Evolutionary conservation across 2,113 vertebrate species (phyloP).

Genomic region (Catagonus wagneri): DNA sequence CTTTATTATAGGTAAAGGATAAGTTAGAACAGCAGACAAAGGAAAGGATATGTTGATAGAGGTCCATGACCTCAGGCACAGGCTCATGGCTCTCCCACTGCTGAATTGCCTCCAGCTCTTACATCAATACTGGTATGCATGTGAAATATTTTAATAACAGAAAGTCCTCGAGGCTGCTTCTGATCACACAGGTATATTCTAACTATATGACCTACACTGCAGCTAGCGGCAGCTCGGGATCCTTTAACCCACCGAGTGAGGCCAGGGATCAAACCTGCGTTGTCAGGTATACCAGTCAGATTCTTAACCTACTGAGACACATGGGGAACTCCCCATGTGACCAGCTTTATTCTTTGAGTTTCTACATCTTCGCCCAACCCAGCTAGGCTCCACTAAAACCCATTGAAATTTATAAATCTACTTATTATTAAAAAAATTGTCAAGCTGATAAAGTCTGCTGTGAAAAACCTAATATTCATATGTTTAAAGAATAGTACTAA

Average conservation of each 20-base stretch:
- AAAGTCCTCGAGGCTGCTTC: background rate
- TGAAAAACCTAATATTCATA: background rate
- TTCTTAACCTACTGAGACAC: background rate
- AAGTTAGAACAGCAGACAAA: background rate
- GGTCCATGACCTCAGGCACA: no score
- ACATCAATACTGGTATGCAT: background rate
- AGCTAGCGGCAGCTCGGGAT: no score
- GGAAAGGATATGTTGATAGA: background rate
- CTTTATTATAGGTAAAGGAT: background rate
- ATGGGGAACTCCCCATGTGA: background rate
- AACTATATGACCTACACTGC: background rate
- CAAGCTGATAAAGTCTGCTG: background rate
- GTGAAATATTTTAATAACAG: background rate
- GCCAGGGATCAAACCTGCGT: no score
- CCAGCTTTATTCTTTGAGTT: background rate
- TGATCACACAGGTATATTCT: background rate
- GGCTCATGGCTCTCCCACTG: rapidly evolving
- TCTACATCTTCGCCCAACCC: background rate
- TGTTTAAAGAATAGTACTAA: background rate
- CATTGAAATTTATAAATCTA: background rate
- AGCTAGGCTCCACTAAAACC: background rate
- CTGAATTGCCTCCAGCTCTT: no score
- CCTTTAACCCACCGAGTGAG: no score
- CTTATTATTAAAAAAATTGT: background rate
- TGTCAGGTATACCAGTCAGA: background rate